Evolutionary conservation across 2,888 invertebrate genomes (phyloP).

Genomic region (Lamellibrachia columna): DNA sequence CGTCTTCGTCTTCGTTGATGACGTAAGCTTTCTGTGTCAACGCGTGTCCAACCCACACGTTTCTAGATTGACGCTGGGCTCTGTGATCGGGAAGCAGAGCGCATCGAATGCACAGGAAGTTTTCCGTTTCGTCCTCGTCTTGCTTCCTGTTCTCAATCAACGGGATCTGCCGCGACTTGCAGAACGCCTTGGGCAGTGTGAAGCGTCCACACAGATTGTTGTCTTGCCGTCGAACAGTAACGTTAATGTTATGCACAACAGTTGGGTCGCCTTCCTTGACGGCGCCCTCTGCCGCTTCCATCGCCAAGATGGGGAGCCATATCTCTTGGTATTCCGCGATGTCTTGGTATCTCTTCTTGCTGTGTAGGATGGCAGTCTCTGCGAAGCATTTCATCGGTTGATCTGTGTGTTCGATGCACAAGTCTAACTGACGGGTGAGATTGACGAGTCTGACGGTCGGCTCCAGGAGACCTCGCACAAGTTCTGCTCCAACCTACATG

Average conservation of each 20-base stretch:
- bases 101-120: conserved; percentile 55
- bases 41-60: conserved; percentile 25
- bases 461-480: conserved; percentile 46
- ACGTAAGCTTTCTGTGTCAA: neutral
- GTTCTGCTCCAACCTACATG: conserved; percentile 50
- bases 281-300: conserved; percentile 52
- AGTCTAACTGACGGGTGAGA: conserved; percentile 52
- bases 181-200: conserved; percentile 47
- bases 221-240: conserved; percentile 36
- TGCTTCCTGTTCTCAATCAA: conserved; percentile 33
- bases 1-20: neutral
- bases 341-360: conserved; percentile 42
- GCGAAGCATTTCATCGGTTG: conserved; percentile 49
- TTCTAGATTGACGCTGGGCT: neutral
- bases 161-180: conserved; percentile 48
- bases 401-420: conserved; percentile 56
- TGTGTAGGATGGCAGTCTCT: conserved; percentile 16
- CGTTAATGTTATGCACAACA: conserved; percentile 49
- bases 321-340: conserved; percentile 48
- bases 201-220: conserved; percentile 33
- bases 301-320: conserved; percentile 53
- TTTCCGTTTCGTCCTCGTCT: conserved; percentile 34
- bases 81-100: conserved; percentile 29
- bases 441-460: conserved; percentile 54
- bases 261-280: conserved; percentile 47